Conservation (phyloP, 1,140 invertebrate species). For the Littorina saxatilis region DNA sequence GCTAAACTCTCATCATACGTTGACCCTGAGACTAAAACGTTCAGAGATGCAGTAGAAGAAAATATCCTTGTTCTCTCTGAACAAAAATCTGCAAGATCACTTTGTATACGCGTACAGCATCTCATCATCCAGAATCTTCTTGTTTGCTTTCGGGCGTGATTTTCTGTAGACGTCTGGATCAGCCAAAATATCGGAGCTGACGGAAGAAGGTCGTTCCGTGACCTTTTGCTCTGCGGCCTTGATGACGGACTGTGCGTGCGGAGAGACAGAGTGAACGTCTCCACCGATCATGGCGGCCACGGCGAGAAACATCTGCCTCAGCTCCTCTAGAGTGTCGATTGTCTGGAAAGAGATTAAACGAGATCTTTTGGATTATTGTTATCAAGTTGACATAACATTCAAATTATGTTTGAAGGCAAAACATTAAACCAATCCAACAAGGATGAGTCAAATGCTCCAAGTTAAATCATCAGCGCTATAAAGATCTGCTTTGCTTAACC, state of each 20-base stretch:
- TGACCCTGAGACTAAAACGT: too few species aligned
- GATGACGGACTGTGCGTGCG: constrained; percentile 44
- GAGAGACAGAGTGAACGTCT: constrained; percentile 51
- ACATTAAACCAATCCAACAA: too few species aligned
- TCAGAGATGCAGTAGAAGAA: too few species aligned
- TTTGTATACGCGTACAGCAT: constrained; percentile 38
- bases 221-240: constrained; percentile 35
- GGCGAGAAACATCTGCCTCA: constrained; percentile 58
- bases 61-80: too few species aligned
- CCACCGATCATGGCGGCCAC: constrained; percentile 55
- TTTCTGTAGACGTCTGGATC: constrained; percentile 52
- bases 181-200: constrained; percentile 59
- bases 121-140: constrained; percentile 48
- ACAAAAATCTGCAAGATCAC: too few species aligned
- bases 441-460: too few species aligned
- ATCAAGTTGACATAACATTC: too few species aligned
- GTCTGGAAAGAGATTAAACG: constrained; percentile 59
- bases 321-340: constrained; percentile 60
- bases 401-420: too few species aligned
- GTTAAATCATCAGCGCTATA: too few species aligned
- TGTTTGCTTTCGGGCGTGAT: constrained; percentile 38
- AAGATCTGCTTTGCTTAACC: too few species aligned
- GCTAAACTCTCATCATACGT: too few species aligned
- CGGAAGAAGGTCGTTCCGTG: constrained; percentile 56
- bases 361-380: too few species aligned